Evolutionary conservation across 2,888 invertebrate species (phyloP).

Genomic region (Rhogogaster chlorosoma): DNA sequence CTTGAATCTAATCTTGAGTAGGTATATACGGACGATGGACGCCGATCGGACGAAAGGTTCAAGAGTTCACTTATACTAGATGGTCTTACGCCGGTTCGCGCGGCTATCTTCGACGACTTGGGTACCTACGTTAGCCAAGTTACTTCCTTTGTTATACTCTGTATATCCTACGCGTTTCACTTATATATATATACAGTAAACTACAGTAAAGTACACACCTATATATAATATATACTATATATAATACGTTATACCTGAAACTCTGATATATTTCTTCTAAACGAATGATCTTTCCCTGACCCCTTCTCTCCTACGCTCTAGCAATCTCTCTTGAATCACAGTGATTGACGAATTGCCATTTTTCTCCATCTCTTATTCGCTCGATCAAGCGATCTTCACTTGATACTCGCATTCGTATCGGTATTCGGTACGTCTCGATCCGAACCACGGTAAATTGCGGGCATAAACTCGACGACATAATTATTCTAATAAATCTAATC

Average conservation of each 20-base stretch:
- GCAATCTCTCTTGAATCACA: constrained; percentile 22
- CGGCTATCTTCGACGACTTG: constrained; percentile 22
- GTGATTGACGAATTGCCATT: constrained; percentile 26
- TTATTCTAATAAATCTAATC: constrained; percentile 69
- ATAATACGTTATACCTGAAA: neutral
- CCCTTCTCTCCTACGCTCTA: constrained; percentile 14
- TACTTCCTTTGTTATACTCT: constrained; percentile 41
- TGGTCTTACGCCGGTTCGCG: constrained; percentile 36
- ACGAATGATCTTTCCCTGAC: constrained; percentile 41
- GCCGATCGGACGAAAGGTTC: constrained; percentile 47
- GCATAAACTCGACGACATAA: constrained; percentile 60
- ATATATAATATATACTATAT: neutral
- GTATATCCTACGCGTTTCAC: constrained; percentile 43
- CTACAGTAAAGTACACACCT: neutral
- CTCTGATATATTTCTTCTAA: neutral
- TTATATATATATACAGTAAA: neutral
- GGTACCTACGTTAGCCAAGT: neutral
- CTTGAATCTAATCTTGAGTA: constrained; percentile 40
- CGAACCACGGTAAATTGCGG: neutral
- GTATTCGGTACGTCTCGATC: neutral
- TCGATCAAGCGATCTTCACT: neutral
- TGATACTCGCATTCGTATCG: neutral
- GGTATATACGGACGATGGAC: constrained; percentile 36
- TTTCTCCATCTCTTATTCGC: neutral
- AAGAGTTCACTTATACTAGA: constrained; percentile 41